Evolutionary conservation across 2,113 vertebrate species (phyloP).

Genomic region (Cathartes aura): DNA sequence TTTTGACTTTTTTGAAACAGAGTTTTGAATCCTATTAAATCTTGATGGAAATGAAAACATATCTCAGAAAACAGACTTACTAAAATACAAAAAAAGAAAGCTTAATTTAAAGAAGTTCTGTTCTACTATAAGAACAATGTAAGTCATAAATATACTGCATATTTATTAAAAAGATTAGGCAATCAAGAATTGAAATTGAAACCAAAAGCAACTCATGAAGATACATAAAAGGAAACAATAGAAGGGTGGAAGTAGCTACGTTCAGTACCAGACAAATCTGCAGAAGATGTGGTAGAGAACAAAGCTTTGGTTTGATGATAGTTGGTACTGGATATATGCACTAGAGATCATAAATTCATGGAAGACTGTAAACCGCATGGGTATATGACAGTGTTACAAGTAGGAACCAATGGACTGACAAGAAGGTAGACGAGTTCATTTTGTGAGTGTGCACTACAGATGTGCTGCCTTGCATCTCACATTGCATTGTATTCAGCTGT

Average conservation of each 20-base stretch:
- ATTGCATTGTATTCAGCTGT: neutral
- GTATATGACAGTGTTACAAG: neutral
- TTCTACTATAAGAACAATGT: neutral
- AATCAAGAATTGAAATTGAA: neutral
- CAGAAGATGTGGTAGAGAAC: neutral
- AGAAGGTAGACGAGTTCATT: neutral
- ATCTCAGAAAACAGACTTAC: neutral
- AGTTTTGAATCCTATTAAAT: neutral
- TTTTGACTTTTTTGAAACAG: neutral
- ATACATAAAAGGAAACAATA: neutral
- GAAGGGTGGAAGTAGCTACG: neutral
- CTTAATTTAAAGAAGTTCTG: neutral
- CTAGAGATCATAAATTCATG: neutral
- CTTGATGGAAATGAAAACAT: neutral
- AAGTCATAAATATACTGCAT: neutral
- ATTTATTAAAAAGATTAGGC: neutral
- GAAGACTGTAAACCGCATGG: neutral
- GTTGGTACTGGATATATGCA: neutral
- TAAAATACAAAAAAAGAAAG: neutral
- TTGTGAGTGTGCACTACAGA: neutral
- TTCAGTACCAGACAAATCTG: neutral
- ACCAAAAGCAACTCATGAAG: neutral
- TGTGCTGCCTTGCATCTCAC: fast-evolving
- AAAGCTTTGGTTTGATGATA: neutral
- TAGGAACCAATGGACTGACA: neutral